phyloP scores from a whole-genome alignment of 2,888 invertebrate species.

The Phengaris arion region DNA sequence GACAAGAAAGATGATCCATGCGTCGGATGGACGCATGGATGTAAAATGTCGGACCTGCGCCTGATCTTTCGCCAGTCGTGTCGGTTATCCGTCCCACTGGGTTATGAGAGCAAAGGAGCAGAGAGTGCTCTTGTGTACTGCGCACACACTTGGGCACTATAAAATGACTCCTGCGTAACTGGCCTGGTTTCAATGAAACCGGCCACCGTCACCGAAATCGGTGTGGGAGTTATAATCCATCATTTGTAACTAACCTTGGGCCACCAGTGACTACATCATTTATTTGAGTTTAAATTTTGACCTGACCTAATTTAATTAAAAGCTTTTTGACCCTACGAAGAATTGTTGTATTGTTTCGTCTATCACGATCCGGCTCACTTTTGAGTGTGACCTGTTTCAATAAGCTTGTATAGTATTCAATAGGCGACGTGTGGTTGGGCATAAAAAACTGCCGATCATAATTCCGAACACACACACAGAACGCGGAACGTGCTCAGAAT shows the following conservation, averaged over 20 bases:
- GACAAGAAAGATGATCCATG: too few relatives aligned
- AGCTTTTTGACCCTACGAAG: conserved; percentile 33
- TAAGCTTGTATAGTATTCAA: conserved; percentile 65
- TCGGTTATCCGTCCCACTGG: too few relatives aligned
- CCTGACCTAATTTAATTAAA: neutral
- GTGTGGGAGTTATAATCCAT: too few relatives aligned
- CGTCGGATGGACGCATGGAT: too few relatives aligned
- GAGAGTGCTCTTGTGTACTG: too few relatives aligned
- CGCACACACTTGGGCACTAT: too few relatives aligned
- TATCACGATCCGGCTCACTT: conserved; percentile 12
- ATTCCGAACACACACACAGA: conserved; percentile 57
- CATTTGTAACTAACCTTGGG: neutral
- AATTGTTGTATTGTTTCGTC: conserved; percentile 33
- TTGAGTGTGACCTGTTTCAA: conserved; percentile 28
- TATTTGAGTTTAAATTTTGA: neutral
- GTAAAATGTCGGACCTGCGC: too few relatives aligned
- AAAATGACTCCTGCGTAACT: too few relatives aligned
- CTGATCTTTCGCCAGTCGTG: too few relatives aligned
- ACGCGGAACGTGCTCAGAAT: conserved; percentile 64
- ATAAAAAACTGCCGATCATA: conserved; percentile 68
- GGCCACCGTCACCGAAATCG: too few relatives aligned
- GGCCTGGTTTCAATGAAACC: too few relatives aligned
- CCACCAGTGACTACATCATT: neutral
- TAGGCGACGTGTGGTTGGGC: conserved; percentile 65
- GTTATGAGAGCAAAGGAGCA: too few relatives aligned